Percentiles rank a stretch among this genome's conserved stretches.
These are phyloP conservation scores for Melanotus villosus DNA, from an alignment of 2,888 invertebrate genomes.

Conservation along the genomic window DNA sequence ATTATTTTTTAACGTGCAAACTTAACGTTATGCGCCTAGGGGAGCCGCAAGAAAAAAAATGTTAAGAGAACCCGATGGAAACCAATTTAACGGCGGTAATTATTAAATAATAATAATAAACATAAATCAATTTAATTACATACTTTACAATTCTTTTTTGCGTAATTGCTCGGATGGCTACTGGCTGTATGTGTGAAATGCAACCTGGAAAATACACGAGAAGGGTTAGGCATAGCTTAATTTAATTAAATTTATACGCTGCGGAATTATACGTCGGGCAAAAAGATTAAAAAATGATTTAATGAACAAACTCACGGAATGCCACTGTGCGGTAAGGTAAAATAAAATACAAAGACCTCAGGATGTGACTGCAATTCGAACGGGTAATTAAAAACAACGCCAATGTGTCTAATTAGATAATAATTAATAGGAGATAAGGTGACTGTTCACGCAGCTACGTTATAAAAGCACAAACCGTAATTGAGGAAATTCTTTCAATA, in stretches of 20 bases:
- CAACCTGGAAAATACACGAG: slow-evolving; percentile 18
- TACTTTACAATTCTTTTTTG: not conserved
- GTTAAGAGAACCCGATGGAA: not conserved
- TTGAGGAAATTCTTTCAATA: not conserved
- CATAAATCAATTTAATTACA: slow-evolving; percentile 25
- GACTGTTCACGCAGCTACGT: not conserved
- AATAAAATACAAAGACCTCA: slow-evolving; percentile 11
- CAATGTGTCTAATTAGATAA: slow-evolving; percentile 15
- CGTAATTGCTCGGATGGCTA: slow-evolving; percentile 13
- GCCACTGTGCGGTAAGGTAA: not conserved
- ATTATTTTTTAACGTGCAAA: too few relatives aligned
- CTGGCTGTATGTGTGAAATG: not conserved
- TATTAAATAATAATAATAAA: slow-evolving; percentile 6
- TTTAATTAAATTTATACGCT: slow-evolving; percentile 31
- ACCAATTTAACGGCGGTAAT: slow-evolving; percentile 3
- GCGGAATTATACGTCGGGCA: slow-evolving; percentile 23
- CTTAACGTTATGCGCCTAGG: not conserved
- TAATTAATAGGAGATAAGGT: slow-evolving; percentile 15
- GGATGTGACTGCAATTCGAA: slow-evolving; percentile 19
- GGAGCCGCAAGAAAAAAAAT: not conserved
- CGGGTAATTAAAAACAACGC: slow-evolving; percentile 12
- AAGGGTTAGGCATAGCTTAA: slow-evolving; percentile 29
- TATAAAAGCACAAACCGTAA: not conserved
- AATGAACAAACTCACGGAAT: slow-evolving; percentile 26
- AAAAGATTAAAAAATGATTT: slow-evolving; percentile 32